Evolutionary conservation across 2,888 invertebrate genomes (phyloP).

Genomic region (Aporophyla nigra): DNA sequence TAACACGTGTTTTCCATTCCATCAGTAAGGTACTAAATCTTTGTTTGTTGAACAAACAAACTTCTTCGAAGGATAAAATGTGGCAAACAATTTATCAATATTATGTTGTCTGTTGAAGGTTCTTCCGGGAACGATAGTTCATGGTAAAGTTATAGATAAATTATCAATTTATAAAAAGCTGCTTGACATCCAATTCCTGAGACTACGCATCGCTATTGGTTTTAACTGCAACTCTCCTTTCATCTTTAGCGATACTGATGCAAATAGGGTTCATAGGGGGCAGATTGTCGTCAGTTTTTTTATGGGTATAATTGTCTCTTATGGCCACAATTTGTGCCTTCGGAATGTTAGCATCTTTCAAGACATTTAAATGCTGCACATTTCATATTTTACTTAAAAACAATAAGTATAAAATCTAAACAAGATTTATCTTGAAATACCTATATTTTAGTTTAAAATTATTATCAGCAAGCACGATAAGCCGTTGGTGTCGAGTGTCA

Average conservation of each 20-base stretch:
- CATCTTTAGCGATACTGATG: background rate
- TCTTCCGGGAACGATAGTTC: conserved; percentile 18
- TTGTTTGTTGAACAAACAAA: background rate
- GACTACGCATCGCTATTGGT: background rate
- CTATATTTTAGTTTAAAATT: too few species aligned
- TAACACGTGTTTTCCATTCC: background rate
- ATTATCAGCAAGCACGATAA: too few species aligned
- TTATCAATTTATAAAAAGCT: background rate
- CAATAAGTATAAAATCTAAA: background rate
- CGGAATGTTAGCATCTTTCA: background rate
- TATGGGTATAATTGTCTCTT: too few species aligned
- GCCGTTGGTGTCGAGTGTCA: too few species aligned
- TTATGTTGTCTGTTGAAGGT: conserved; percentile 9
- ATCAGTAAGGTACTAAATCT: background rate
- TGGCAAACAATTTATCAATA: conserved; percentile 1
- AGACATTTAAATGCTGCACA: background rate
- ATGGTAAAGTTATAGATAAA: background rate
- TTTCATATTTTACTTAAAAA: too few species aligned
- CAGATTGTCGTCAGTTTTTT: background rate
- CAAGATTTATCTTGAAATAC: background rate
- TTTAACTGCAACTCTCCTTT: background rate
- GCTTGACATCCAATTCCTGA: background rate
- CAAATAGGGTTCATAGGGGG: background rate
- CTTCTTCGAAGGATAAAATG: background rate
- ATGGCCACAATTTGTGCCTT: background rate